Evolutionary conservation across 2,797 vertebrate genomes (phyloP).

Genomic region (Mus caroli): DNA sequence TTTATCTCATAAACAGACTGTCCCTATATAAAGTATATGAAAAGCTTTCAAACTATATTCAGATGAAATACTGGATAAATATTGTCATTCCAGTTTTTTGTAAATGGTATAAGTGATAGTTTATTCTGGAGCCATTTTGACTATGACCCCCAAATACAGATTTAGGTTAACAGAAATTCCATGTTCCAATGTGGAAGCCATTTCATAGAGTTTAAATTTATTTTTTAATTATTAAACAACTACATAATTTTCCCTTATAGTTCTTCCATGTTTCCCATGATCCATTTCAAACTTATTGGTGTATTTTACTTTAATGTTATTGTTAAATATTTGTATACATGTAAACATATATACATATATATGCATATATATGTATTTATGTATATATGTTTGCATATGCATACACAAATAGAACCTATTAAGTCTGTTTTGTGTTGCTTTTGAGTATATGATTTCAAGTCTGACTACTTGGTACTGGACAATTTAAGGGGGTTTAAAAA

Average conservation of each 20-base stretch:
- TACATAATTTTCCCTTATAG: not conserved
- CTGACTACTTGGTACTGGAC: no score
- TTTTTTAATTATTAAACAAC: not conserved
- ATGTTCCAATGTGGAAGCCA: not conserved
- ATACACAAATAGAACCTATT: not conserved
- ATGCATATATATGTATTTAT: not conserved
- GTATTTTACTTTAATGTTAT: not conserved
- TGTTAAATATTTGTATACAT: not conserved
- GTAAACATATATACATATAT: not conserved
- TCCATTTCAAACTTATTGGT: not conserved
- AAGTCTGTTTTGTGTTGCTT: not conserved
- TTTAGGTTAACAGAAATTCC: not conserved
- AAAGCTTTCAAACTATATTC: constrained; percentile 10
- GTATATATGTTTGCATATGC: not conserved
- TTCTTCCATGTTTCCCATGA: not conserved
- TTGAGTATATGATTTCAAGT: not conserved
- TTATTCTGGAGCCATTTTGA: not conserved
- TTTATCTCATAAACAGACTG: not conserved
- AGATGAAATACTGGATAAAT: not conserved
- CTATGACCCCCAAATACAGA: not conserved
- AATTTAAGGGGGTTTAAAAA: not conserved
- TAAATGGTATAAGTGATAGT: not conserved
- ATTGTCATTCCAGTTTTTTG: not conserved
- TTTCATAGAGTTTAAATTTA: not conserved
- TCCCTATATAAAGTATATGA: not conserved